Percentiles rank a stretch among this genome's conserved stretches.
phyloP scores from a whole-genome alignment of 1,140 invertebrate genomes.

The Dinoponera quadriceps region DNA sequence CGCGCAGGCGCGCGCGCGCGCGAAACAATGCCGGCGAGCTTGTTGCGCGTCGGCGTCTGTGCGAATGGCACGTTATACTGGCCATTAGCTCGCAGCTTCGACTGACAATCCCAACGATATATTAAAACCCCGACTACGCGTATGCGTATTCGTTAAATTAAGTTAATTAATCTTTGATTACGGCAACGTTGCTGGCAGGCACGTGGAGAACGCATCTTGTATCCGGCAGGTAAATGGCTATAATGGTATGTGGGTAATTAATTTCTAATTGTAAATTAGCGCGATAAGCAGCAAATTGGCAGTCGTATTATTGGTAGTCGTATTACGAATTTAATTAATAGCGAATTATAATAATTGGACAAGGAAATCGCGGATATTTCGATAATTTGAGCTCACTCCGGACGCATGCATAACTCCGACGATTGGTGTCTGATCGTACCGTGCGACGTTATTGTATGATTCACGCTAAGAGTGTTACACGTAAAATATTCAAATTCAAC shows the following conservation, averaged over 20 bases:
- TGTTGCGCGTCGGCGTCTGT: not conserved
- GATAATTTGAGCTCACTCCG: not conserved
- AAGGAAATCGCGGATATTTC: constrained; percentile 6
- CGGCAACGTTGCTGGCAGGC: not conserved
- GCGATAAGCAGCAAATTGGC: constrained; percentile 28
- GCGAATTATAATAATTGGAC: not conserved
- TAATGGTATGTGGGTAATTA: constrained; percentile 30
- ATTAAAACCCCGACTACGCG: constrained; percentile 1
- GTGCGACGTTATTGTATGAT: too few species aligned
- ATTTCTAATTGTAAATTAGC: constrained; percentile 39
- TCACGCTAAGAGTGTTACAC: too few species aligned
- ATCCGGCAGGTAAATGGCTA: not conserved
- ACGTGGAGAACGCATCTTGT: constrained; percentile 13
- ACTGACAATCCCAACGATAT: constrained; percentile 7
- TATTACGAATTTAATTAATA: constrained; percentile 33
- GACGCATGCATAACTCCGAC: too few species aligned
- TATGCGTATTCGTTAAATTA: constrained; percentile 21
- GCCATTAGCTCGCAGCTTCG: constrained; percentile 3
- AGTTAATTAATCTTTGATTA: constrained; percentile 42
- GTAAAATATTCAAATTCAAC: too few species aligned
- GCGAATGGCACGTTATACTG: constrained; percentile 3
- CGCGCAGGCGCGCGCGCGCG: too few species aligned
- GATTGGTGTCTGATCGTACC: too few species aligned
- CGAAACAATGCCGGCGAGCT: constrained; percentile 4
- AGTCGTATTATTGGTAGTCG: constrained; percentile 25